Evolutionary conservation across 2,797 vertebrate species (phyloP), one percentile per base, ranked within the genome.

Genomic region (Syngnathus rostellatus): DNA sequence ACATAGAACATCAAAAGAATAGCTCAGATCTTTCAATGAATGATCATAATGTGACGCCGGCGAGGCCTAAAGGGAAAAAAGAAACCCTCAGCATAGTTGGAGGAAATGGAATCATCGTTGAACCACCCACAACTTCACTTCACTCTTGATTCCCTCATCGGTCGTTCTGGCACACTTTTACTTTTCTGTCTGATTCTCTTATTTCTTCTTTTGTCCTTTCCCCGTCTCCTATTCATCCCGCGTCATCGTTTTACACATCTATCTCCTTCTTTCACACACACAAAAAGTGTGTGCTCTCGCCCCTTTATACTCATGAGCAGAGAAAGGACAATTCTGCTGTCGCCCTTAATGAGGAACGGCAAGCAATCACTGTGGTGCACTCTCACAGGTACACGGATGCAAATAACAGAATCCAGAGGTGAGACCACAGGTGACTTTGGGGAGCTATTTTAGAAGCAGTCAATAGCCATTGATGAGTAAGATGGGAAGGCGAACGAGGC

Each of bases 1-100:
- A 85, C 83, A 86, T 83, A 88, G 84, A 89, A 84, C 85, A 87
- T 90, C 85, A 90, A 90, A 90, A 85, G 78, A 81, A 78, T 59
- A 71, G 76, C 78, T 87, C 77, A 73, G 78, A 87, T 87, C 82
- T 81, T 87, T 81, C 81, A 81, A 87, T 86, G 77, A 83, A 81
- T 81, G 86, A 86, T 89, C 85, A 83, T 88, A 87, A 87, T 86
- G 81, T 85, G 85, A 85, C 86, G 83, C 82, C 70, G 72, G 78
- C 72, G 48, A 85, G 77, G 83, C 82, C 83, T 86, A 80, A 84
- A 85, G 86, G 80, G 80, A 79, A 78, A 48, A 71, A 81, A 16
- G 76, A 83, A 83, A 65, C 72, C 74, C 76, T 74, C 23, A 72
- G 73, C 88, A 87, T 72, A 84, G 80, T 84, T 73, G 77, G 71